These are phyloP conservation scores for Oreochromis mossambicus DNA, from an alignment of 2,797 vertebrate species.

Conservation along the genomic window DNA sequence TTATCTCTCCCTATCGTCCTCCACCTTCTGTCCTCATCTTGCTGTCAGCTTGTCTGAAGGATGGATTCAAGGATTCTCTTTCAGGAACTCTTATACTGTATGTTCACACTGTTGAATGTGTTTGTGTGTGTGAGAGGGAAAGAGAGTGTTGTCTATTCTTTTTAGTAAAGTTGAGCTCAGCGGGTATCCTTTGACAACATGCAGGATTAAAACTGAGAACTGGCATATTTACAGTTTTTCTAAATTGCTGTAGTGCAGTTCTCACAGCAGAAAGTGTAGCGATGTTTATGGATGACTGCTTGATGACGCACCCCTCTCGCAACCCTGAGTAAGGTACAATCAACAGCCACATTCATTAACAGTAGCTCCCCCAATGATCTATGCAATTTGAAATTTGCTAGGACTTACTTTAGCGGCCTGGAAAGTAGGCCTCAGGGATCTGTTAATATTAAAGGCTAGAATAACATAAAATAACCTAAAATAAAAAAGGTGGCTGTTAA, in stretches of 20 bases:
- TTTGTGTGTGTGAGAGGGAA: background rate
- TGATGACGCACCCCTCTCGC: no score
- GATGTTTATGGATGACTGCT: no score
- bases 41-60: constrained; percentile 43
- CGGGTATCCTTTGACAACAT: background rate
- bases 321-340: no score
- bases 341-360: no score
- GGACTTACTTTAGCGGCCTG: no score
- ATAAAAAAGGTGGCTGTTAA: no score
- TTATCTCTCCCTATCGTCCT: constrained; percentile 59
- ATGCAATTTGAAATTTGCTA: no score
- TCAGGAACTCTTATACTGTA: constrained; percentile 20
- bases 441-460: no score
- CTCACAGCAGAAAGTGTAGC: no score
- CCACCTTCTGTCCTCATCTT: constrained; percentile 56
- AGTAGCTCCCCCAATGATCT: no score
- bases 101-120: background rate
- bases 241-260: background rate
- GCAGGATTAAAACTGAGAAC: background rate
- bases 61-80: constrained; percentile 44
- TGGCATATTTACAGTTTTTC: background rate
- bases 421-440: no score
- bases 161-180: background rate
- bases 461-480: no score
- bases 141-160: background rate